phyloP scores from a whole-genome alignment of 2,797 vertebrate species.

The Phylloscopus collybita region DNA sequence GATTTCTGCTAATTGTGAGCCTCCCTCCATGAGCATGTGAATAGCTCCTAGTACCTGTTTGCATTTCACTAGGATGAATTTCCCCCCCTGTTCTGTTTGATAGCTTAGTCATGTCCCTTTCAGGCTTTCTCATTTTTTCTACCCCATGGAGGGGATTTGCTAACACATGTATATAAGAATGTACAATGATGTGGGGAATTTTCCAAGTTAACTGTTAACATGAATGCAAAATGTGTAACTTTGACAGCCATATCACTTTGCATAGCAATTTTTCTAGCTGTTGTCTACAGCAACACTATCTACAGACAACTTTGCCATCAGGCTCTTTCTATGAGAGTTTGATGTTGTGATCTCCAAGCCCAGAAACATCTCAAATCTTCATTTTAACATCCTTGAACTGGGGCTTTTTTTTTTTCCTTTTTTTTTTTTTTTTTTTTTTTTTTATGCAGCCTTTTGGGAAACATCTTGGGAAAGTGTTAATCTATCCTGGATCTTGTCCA shows the following conservation, averaged over 20 bases:
- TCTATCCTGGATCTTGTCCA: neutral
- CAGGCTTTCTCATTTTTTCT: neutral
- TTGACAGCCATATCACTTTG: neutral
- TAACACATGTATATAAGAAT: neutral
- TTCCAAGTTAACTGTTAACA: neutral
- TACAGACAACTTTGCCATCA: neutral
- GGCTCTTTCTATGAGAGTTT: neutral
- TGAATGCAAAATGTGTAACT: neutral
- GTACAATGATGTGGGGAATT: neutral
- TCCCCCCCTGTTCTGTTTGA: neutral
- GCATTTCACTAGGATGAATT: neutral
- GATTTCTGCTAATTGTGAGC: neutral
- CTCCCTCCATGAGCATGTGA: neutral
- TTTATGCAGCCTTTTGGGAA: neutral
- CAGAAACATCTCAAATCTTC: neutral
- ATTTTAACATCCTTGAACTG: neutral
- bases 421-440: neutral
- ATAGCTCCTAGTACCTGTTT: neutral
- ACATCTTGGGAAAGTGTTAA: neutral
- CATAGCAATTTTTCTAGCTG: neutral
- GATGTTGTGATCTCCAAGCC: neutral
- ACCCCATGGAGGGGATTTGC: neutral
- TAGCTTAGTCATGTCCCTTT: neutral
- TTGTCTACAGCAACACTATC: neutral
- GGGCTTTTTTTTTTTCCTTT: neutral